Evolutionary conservation across 2,888 invertebrate genomes (phyloP).

Genomic region (Rosalia funebris): DNA sequence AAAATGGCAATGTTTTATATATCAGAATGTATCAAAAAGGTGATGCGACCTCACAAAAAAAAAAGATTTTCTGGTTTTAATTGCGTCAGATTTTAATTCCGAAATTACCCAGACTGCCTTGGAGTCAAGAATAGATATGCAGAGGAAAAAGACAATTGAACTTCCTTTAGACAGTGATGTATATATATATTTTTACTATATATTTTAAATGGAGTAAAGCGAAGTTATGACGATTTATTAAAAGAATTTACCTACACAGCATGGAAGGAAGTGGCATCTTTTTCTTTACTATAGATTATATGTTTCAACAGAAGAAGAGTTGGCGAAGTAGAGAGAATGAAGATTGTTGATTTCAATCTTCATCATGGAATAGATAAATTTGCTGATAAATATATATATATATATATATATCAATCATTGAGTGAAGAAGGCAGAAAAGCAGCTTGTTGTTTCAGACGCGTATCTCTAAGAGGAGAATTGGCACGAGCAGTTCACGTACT

Average conservation of each 20-base stretch:
- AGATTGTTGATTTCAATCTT: slow-evolving; percentile 17
- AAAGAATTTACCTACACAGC: not conserved
- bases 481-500: slow-evolving; percentile 18
- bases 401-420: not conserved
- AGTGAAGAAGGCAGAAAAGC: not conserved
- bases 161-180: slow-evolving; percentile 32
- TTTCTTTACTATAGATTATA: slow-evolving; percentile 27
- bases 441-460: not conserved
- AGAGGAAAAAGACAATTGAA: slow-evolving; percentile 22
- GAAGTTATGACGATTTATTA: not conserved
- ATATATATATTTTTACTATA: slow-evolving; percentile 8
- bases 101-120: slow-evolving; percentile 15
- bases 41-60: slow-evolving; percentile 8
- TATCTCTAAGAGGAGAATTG: not conserved
- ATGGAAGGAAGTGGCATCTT: slow-evolving; percentile 19
- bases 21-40: slow-evolving; percentile 35
- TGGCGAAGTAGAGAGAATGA: slow-evolving; percentile 27
- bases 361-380: slow-evolving; percentile 18
- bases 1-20: too few relatives aligned
- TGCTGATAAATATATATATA: slow-evolving; percentile 7
- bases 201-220: slow-evolving; percentile 1
- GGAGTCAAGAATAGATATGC: slow-evolving; percentile 24
- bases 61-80: slow-evolving; percentile 23
- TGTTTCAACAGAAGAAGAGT: slow-evolving; percentile 38
- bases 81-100: slow-evolving; percentile 22